These are phyloP conservation scores for Hirudinaria manillensis DNA, from an alignment of 2,888 invertebrate genomes.

Conservation along the genomic window DNA sequence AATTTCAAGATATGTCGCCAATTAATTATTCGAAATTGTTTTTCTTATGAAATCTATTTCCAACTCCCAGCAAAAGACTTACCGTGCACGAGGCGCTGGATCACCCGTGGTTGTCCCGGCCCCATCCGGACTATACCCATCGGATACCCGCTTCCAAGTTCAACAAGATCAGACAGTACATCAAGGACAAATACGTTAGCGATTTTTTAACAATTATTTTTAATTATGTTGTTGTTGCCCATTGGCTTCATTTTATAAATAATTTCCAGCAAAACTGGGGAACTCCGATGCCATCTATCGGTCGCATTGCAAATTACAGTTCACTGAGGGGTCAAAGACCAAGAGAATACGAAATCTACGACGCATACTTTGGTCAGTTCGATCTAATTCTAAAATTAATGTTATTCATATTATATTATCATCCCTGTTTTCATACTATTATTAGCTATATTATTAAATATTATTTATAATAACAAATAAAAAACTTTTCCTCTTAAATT, in stretches of 20 bases:
- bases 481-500: no score
- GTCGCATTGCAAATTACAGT: conserved; percentile 92
- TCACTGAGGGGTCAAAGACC: conserved; percentile 87
- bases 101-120: conserved; percentile 81
- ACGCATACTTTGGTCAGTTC: conserved; percentile 78
- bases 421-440: not conserved
- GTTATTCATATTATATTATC: not conserved
- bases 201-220: not conserved
- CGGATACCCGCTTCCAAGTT: conserved; percentile 77
- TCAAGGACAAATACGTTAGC: conserved; percentile 65
- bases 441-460: not conserved
- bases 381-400: not conserved
- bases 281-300: conserved; percentile 80
- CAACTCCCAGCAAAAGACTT: conserved; percentile 73
- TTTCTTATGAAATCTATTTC: not conserved
- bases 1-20: no score
- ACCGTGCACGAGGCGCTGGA: conserved; percentile 93
- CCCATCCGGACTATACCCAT: conserved; percentile 55
- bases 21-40: no score
- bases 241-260: not conserved
- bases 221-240: not conserved
- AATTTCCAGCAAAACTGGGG: conserved; percentile 51
- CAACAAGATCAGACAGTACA: conserved; percentile 76
- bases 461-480: not conserved
- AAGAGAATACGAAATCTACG: conserved; percentile 92